Evolutionary conservation across 2,113 vertebrate genomes (phyloP).

Genomic region (Ardeotis arabs): DNA sequence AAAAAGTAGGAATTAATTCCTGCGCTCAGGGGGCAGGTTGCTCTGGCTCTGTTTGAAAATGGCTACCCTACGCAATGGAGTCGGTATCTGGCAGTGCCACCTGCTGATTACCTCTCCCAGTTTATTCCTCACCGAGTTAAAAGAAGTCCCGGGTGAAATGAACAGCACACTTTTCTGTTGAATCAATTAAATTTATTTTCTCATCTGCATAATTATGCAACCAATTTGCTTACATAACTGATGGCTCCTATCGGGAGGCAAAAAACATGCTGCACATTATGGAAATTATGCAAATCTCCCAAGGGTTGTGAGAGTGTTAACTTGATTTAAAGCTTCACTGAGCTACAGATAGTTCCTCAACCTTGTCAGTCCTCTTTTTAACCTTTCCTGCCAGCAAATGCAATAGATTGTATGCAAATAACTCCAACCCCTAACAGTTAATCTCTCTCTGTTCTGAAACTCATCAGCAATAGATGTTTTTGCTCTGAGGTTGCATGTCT

Average conservation of each 20-base stretch:
- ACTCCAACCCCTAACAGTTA: neutral
- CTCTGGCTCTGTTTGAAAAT: neutral
- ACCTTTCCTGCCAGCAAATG: neutral
- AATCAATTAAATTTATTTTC: conserved; percentile 9
- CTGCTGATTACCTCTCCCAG: neutral
- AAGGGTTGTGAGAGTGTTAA: neutral
- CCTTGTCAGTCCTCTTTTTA: neutral
- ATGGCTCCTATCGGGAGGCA: neutral
- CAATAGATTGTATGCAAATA: neutral
- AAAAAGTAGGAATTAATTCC: neutral
- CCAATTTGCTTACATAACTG: conserved; percentile 19
- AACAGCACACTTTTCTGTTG: neutral
- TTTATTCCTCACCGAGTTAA: neutral
- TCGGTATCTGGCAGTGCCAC: neutral
- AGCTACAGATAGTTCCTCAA: neutral
- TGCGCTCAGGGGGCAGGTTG: rapidly evolving
- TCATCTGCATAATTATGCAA: conserved; percentile 2
- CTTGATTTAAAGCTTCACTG: conserved; percentile 25
- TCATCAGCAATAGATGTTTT: neutral
- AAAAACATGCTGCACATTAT: neutral
- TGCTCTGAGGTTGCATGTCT: rapidly evolving
- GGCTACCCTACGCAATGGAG: neutral
- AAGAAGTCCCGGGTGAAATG: neutral
- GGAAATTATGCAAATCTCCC: neutral
- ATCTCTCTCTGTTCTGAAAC: neutral